Conservation (phyloP, 2,888 invertebrate genomes). For the Amblyjoppa fuscipennis region DNA sequence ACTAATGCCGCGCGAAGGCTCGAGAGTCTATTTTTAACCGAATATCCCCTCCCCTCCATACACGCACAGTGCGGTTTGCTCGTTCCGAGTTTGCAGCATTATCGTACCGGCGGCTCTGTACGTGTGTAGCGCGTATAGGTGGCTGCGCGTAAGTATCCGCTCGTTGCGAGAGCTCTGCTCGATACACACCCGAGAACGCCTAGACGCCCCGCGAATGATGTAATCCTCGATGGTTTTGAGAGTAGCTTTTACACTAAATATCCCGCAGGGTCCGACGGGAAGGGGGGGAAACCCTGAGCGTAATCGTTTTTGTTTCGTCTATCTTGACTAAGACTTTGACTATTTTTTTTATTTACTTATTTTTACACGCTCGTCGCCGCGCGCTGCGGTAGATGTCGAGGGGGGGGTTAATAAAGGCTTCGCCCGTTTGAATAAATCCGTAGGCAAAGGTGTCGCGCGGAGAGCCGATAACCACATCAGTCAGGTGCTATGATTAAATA, state of each 20-base stretch:
- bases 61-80: constrained; percentile 28
- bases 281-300: background rate
- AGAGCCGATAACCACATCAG: constrained; percentile 31
- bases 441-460: constrained; percentile 14
- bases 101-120: constrained; percentile 7
- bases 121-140: background rate
- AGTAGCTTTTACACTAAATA: constrained; percentile 33
- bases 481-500: constrained; percentile 10
- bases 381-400: background rate
- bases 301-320: background rate
- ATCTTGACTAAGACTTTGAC: background rate
- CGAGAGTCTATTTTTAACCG: constrained; percentile 57
- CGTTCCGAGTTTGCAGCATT: constrained; percentile 61
- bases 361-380: background rate
- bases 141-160: constrained; percentile 6
- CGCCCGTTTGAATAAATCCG: constrained; percentile 12
- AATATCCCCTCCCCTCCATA: constrained; percentile 42
- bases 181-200: constrained; percentile 19
- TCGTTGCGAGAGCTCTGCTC: constrained; percentile 24
- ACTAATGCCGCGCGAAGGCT: constrained; percentile 57
- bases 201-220: constrained; percentile 46
- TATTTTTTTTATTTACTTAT: constrained; percentile 4
- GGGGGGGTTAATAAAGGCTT: background rate
- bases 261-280: background rate
- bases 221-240: constrained; percentile 50